These are phyloP conservation scores for Drosophila rufa DNA, from an alignment of 1,140 invertebrate genomes.

Conservation along the genomic window DNA sequence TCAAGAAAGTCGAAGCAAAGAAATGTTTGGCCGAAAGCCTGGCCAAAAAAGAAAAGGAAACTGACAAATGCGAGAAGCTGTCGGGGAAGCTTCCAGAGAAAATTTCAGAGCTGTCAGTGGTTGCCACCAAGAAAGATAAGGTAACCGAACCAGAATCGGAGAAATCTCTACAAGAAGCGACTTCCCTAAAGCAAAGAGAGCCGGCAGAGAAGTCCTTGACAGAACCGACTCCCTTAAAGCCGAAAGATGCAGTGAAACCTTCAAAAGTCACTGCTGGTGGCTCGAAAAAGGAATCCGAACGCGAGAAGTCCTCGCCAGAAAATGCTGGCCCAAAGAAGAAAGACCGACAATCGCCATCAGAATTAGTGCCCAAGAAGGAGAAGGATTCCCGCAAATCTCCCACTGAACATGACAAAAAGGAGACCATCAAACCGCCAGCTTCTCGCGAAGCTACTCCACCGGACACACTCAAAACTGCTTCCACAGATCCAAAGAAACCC, in stretches of 20 bases:
- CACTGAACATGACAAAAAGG: no score
- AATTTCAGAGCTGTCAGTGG: not conserved
- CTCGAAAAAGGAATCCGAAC: not conserved
- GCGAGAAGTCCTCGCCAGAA: conserved; percentile 2
- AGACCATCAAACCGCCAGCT: not conserved
- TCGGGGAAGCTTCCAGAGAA: not conserved
- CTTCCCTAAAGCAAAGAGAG: no score
- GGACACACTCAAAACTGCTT: not conserved
- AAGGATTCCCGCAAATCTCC: not conserved
- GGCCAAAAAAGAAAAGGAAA: not conserved
- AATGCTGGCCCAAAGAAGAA: not conserved
- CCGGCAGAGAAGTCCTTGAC: no score
- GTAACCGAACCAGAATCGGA: not conserved
- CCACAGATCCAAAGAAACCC: no score
- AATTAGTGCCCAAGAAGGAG: not conserved
- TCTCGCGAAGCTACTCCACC: not conserved
- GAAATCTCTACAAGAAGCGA: not conserved
- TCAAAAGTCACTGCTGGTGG: not conserved
- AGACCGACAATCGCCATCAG: not conserved
- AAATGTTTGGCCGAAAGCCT: not conserved
- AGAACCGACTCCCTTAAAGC: not conserved
- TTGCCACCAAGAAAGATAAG: not conserved
- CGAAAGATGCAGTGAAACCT: not conserved
- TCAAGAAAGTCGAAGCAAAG: not conserved
- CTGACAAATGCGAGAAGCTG: not conserved